A percentile compares a stretch with the other conserved stretches of the same genome.
Evolutionary conservation across 1,140 invertebrate species (phyloP).

Genomic region (Trissolcus basalis): DNA sequence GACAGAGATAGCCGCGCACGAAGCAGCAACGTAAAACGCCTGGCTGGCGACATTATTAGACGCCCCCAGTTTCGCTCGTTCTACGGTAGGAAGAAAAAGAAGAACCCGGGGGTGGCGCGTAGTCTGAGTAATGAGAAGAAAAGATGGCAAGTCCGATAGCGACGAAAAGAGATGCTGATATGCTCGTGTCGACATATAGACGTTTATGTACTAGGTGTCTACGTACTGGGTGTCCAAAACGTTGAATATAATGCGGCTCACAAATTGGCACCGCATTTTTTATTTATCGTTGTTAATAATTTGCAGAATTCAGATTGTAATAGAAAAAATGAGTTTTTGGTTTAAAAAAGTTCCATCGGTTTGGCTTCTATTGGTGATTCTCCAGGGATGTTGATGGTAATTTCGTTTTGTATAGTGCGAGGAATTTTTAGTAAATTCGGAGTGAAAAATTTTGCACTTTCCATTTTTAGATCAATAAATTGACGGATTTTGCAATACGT

Average conservation of each 20-base stretch:
- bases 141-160: conserved; percentile 67
- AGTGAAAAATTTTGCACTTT: too few relatives aligned
- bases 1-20: conserved; percentile 14
- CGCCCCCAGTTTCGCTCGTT: conserved; percentile 68
- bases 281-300: too few relatives aligned
- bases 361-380: too few relatives aligned
- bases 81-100: conserved; percentile 19
- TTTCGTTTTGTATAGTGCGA: too few relatives aligned
- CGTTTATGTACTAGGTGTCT: conserved; percentile 24
- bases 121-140: conserved; percentile 73
- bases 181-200: conserved; percentile 22
- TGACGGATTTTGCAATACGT: too few relatives aligned
- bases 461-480: too few relatives aligned
- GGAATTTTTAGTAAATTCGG: too few relatives aligned
- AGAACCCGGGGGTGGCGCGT: conserved; percentile 51
- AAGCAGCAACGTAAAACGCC: conserved; percentile 69
- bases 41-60: conserved; percentile 77
- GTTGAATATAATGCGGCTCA: neutral
- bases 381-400: too few relatives aligned
- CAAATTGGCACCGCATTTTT: too few relatives aligned
- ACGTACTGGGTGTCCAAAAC: neutral
- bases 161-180: conserved; percentile 49
- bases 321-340: too few relatives aligned
- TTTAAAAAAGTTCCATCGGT: too few relatives aligned
- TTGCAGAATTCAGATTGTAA: too few relatives aligned